Percentiles rank a stretch among this genome's conserved stretches.
Conservation (phyloP, 1,140 invertebrate genomes). For the Drosophila subpulchrella region DNA sequence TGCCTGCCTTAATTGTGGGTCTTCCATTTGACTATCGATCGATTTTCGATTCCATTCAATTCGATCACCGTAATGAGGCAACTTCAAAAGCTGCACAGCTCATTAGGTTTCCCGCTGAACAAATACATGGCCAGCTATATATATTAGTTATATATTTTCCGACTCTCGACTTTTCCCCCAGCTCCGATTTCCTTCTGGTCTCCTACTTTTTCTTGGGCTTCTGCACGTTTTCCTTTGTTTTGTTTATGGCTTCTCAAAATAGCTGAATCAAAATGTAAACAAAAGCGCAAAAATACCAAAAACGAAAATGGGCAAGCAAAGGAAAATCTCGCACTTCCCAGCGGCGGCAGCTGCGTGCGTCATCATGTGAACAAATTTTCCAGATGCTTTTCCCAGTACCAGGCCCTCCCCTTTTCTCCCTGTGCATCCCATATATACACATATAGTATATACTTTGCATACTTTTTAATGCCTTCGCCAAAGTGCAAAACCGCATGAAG, state of each 20-base stretch:
- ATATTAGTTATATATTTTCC: constrained; percentile 52
- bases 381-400: constrained; percentile 60
- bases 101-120: constrained; percentile 53
- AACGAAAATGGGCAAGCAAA: constrained; percentile 27
- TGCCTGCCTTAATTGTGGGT: constrained; percentile 80
- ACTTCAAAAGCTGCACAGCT: constrained; percentile 78
- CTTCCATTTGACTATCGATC: constrained; percentile 78
- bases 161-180: constrained; percentile 44
- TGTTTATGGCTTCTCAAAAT: constrained; percentile 82
- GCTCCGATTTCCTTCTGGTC: constrained; percentile 21
- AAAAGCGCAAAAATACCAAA: constrained; percentile 68
- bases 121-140: not conserved
- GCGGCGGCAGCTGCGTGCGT: constrained; percentile 72
- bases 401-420: not conserved
- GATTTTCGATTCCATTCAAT: constrained; percentile 65
- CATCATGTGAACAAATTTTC: constrained; percentile 78
- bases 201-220: constrained; percentile 20
- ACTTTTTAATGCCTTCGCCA: constrained; percentile 71
- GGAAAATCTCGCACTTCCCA: constrained; percentile 44
- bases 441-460: constrained; percentile 48
- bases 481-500: constrained; percentile 76
- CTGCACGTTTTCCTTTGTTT: constrained; percentile 73
- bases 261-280: constrained; percentile 78
- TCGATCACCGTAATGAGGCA: constrained; percentile 62
- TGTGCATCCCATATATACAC: constrained; percentile 11